Evolutionary conservation across 2,888 invertebrate species (phyloP).

Genomic region (Hymenopus coronatus): DNA sequence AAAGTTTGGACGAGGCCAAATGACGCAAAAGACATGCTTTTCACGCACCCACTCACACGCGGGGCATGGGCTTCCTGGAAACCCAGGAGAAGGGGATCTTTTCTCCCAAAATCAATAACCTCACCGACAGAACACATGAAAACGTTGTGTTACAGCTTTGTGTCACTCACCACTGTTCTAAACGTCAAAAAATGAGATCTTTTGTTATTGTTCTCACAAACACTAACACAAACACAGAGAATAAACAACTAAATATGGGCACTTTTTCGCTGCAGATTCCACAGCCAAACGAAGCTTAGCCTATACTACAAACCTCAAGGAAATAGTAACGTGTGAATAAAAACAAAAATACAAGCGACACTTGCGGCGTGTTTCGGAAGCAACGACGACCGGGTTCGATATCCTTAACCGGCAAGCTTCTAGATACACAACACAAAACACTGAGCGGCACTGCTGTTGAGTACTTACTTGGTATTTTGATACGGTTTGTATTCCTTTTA

Average conservation of each 20-base stretch:
- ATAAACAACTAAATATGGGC: not conserved
- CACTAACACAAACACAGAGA: not conserved
- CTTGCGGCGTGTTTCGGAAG: constrained; percentile 2
- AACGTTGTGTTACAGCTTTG: not conserved
- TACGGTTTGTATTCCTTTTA: not conserved
- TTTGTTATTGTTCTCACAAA: not conserved
- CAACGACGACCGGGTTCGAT: not conserved
- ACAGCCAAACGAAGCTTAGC: not conserved
- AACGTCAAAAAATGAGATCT: not conserved
- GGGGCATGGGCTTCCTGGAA: not conserved
- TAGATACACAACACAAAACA: not conserved
- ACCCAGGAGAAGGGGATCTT: constrained; percentile 8
- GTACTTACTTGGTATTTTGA: not conserved
- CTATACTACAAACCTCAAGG: not conserved
- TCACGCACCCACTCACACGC: not conserved
- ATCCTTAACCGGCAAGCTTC: not conserved
- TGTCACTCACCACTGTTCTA: not conserved
- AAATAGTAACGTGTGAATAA: not conserved
- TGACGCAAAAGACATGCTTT: not conserved
- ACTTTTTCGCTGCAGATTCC: not conserved
- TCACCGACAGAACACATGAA: constrained; percentile 10
- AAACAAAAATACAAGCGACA: not conserved
- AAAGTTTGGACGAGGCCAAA: not conserved
- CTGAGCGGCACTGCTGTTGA: not conserved
- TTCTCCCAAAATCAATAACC: constrained; percentile 32